Evolutionary conservation across 1,140 invertebrate genomes (phyloP).

Genomic region (Paramacrobiotus metropolitanus): DNA sequence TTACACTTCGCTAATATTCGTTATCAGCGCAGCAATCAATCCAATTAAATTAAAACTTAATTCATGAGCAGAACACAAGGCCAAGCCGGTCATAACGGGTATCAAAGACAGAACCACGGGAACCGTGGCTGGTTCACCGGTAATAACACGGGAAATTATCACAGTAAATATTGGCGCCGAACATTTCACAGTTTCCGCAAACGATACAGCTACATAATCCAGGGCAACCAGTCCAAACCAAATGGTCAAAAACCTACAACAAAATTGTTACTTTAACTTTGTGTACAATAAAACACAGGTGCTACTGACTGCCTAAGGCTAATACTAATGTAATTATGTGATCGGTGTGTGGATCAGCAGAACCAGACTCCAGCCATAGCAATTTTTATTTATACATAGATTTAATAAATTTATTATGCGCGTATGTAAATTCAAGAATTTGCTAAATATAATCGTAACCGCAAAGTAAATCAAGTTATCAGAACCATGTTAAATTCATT

Average conservation of each 20-base stretch:
- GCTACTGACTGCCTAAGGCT: too few relatives aligned
- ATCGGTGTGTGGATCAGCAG: too few relatives aligned
- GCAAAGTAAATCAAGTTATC: too few relatives aligned
- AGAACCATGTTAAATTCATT: too few relatives aligned
- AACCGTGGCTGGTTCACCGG: constrained; percentile 45
- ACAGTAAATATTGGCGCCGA: constrained; percentile 62
- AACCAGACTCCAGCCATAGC: too few relatives aligned
- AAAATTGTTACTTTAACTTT: too few relatives aligned
- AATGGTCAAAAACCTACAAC: constrained; percentile 43
- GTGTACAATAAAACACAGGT: too few relatives aligned
- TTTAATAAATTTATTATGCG: too few relatives aligned
- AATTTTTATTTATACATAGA: too few relatives aligned
- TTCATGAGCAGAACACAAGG: constrained; percentile 56
- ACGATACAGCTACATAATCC: constrained; percentile 59
- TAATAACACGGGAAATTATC: constrained; percentile 39
- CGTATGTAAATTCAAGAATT: too few relatives aligned
- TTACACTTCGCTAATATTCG: constrained; percentile 58
- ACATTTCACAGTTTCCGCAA: constrained; percentile 64
- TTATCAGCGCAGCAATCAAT: constrained; percentile 49
- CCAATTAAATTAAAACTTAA: constrained; percentile 50
- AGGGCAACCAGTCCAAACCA: constrained; percentile 46
- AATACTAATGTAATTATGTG: too few relatives aligned
- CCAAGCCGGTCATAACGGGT: constrained; percentile 59
- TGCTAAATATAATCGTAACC: too few relatives aligned
- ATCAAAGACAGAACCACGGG: constrained; percentile 52